Conservation (phyloP, 2,797 vertebrate genomes). For the Chromis chromis region DNA sequence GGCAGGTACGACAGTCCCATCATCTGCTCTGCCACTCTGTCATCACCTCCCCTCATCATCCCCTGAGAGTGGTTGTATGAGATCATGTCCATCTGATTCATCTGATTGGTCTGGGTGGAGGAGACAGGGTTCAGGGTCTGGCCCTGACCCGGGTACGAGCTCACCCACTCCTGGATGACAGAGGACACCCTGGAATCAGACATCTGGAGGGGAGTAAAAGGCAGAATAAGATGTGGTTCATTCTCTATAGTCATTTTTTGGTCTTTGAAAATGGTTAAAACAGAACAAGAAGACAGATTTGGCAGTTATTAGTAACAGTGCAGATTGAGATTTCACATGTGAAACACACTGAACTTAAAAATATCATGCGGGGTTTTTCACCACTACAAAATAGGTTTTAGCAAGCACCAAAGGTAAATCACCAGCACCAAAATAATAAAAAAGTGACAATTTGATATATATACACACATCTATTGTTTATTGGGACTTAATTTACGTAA, state of each 20-base stretch:
- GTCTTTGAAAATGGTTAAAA: background rate
- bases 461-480: too few species aligned
- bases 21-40: conserved; percentile 74
- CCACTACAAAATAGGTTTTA: too few species aligned
- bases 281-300: background rate
- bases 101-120: conserved; percentile 54
- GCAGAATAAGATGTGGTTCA: background rate
- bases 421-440: too few species aligned
- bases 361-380: too few species aligned
- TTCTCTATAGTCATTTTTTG: background rate
- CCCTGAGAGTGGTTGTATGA: conserved; percentile 69
- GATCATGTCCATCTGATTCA: conserved; percentile 78
- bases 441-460: too few species aligned
- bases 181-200: conserved; percentile 81
- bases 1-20: conserved; percentile 80
- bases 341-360: too few species aligned
- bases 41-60: conserved; percentile 61
- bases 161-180: conserved; percentile 82
- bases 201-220: conserved; percentile 72
- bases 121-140: conserved; percentile 56
- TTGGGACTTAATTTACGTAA: too few species aligned
- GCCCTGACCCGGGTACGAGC: conserved; percentile 69
- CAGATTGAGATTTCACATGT: background rate
- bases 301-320: background rate
- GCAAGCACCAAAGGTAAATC: too few species aligned